phyloP scores from a whole-genome alignment of 2,113 vertebrate genomes.

The Periophthalmodon schlosseri region DNA sequence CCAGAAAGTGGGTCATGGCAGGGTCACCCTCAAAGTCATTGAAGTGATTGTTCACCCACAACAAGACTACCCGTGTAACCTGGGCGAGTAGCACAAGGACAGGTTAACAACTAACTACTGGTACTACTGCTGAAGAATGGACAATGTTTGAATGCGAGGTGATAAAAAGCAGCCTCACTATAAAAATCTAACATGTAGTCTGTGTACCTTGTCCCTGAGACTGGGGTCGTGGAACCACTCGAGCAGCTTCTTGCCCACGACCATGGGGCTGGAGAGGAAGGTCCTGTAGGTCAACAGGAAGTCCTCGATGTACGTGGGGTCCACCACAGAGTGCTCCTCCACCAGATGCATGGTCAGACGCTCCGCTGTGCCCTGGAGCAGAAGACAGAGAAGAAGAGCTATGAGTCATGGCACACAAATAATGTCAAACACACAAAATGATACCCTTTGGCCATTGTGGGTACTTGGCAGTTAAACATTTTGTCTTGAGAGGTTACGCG shows the following conservation, averaged over 20 bases:
- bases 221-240: constrained; percentile 99
- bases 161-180: not conserved
- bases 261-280: constrained; percentile 98
- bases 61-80: constrained; percentile 99
- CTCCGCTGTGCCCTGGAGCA: constrained; percentile 89
- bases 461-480: too few species aligned
- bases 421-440: too few species aligned
- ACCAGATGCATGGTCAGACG: constrained; percentile 98
- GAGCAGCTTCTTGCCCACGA: constrained; percentile 97
- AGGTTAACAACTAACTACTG: not conserved
- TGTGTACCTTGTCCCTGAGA: constrained; percentile 97
- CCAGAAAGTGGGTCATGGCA: constrained; percentile 95
- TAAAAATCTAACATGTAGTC: not conserved
- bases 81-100: constrained; percentile 61
- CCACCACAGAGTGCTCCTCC: constrained; percentile 97
- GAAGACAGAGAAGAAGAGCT: not conserved
- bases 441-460: too few species aligned
- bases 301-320: constrained; percentile 98
- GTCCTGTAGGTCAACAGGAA: constrained; percentile 97
- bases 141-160: not conserved
- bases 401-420: not conserved
- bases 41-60: constrained; percentile 99
- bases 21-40: constrained; percentile 98
- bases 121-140: too few species aligned
- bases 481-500: too few species aligned